Percentiles rank a stretch among this genome's conserved stretches.
These are phyloP conservation scores for Smittia aterrima DNA, from an alignment of 2,888 invertebrate species.

Conservation along the genomic window DNA sequence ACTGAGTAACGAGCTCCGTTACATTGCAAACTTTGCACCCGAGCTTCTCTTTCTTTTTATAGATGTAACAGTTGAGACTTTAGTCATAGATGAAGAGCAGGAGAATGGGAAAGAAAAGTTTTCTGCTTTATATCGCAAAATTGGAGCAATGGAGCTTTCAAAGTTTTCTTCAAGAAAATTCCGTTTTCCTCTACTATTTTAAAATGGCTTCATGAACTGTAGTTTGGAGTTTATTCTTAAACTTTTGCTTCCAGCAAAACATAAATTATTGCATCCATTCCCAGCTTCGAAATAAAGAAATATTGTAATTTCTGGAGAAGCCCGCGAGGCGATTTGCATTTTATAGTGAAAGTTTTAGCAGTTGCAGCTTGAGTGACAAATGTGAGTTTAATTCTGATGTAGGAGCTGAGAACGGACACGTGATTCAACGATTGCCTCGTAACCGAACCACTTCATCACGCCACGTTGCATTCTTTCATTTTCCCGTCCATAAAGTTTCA, in stretches of 20 bases:
- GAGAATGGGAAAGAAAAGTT: background rate
- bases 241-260: background rate
- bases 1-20: constrained; percentile 28
- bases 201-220: constrained; percentile 15
- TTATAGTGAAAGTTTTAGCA: background rate
- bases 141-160: background rate
- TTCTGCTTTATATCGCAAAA: background rate
- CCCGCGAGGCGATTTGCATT: constrained; percentile 8
- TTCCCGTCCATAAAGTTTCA: too few relatives aligned
- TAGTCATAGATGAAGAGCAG: background rate
- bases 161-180: background rate
- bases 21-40: constrained; percentile 17
- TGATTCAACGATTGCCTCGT: too few relatives aligned
- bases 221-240: background rate
- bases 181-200: background rate
- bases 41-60: constrained; percentile 19
- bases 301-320: background rate
- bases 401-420: too few relatives aligned
- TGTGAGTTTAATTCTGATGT: too few relatives aligned
- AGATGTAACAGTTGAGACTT: background rate
- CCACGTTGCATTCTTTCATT: too few relatives aligned
- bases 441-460: too few relatives aligned
- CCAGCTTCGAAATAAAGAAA: background rate
- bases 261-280: constrained; percentile 13
- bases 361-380: background rate